Percentiles rank a stretch among this genome's conserved stretches.
phyloP scores from a whole-genome alignment of 2,888 invertebrate species.

The Eucriotettix oculatus region DNA sequence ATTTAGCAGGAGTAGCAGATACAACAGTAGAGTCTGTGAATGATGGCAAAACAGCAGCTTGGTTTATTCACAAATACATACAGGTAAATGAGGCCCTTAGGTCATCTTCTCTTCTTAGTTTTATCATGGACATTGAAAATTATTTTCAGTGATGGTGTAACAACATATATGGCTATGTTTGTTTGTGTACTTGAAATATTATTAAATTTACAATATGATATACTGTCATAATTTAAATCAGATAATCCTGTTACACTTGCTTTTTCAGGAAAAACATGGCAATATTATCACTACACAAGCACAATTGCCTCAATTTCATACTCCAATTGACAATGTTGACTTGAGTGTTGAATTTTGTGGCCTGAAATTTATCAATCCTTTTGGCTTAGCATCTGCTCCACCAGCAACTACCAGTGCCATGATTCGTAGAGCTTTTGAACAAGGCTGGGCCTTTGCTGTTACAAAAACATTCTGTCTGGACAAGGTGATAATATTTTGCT shows the following conservation, averaged over 20 bases:
- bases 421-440: constrained; percentile 87
- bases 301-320: constrained; percentile 77
- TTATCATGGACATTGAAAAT: no score
- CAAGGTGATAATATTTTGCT: constrained; percentile 42
- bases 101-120: no score
- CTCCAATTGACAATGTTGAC: constrained; percentile 86
- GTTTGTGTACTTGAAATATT: no score
- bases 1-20: constrained; percentile 84
- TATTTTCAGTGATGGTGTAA: no score
- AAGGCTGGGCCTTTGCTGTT: constrained; percentile 95
- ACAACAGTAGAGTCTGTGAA: constrained; percentile 98
- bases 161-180: no score
- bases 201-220: no score
- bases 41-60: constrained; percentile 94
- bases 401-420: constrained; percentile 89
- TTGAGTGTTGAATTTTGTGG: constrained; percentile 87
- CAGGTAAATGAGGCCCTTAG: constrained; percentile 38
- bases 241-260: no score
- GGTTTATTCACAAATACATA: constrained; percentile 83
- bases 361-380: constrained; percentile 87
- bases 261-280: constrained; percentile 30
- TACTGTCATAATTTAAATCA: no score
- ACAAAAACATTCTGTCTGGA: constrained; percentile 93
- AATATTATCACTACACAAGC: constrained; percentile 45
- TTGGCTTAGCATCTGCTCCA: constrained; percentile 92